Base-by-base conservation (phyloP, 1,140 invertebrate genomes). In the Patella vulgata region DNA sequence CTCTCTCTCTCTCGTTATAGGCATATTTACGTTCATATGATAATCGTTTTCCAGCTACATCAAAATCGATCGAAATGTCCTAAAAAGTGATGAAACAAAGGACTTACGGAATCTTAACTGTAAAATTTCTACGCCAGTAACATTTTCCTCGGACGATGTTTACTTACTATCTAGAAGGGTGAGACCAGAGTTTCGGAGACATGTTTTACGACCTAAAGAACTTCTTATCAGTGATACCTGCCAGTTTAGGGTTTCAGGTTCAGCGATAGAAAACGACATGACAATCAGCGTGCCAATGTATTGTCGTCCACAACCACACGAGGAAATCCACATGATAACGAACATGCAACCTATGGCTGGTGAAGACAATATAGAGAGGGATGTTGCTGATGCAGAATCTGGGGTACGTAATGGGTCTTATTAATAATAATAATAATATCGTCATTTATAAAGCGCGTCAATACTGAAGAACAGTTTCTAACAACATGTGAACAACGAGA, bases 131-230 rank as follows among this genome's bases (percentile, higher is more conserved):
- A 68, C 66, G 12, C 66, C 70, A 0, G 27, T n/a, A 2, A 51
- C 48, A 31, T 54, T 71, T 25, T 43, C 44, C 27, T 14, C 48
- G 8, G 50, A 54, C 19, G 59, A 43, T 36, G 44, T 66, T 5
- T 61, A 63, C 30, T 60, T 71, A 12, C 43, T 71, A 25, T 59
- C 61, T 55, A 46, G 70, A 12, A 48, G 70, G 5, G 66, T 71
- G 28, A 46, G 54, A 27, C 65, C 66, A 0, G 70, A 71, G 43
- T 68, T 63, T 33, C 61, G 70, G 25, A 31, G 25, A 11, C 43
- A 23, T 44, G 48, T 25, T 8, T 31, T 61, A 40, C n/a, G n/a
- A n/a, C n/a, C n/a, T n/a, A 59, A 50, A 27, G 61, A 63, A 21
- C 44, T 57, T 8, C 44, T 63, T 3, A 27, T 63, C 33, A 53